Conservation (phyloP, 2,797 vertebrate genomes). For the Poeciliopsis presidionis region DNA sequence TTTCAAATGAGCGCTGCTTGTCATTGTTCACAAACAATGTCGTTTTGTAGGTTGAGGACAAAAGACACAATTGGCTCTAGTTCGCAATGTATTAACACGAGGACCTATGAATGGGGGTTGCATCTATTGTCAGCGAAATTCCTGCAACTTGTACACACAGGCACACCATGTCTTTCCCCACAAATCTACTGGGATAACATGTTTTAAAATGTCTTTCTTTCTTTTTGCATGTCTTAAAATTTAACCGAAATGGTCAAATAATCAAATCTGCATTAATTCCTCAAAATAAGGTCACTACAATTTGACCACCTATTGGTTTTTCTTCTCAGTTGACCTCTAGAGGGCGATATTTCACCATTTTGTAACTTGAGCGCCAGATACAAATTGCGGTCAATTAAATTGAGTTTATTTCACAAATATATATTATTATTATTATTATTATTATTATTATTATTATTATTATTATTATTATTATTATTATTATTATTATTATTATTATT, state of each 20-base stretch:
- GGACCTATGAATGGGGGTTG: conserved; percentile 6
- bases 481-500: not conserved
- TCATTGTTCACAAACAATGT: conserved; percentile 61
- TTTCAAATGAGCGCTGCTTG: conserved; percentile 27
- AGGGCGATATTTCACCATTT: conserved; percentile 35
- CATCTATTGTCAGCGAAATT: conserved; percentile 48
- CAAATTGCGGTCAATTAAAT: not conserved
- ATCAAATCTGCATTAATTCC: not conserved
- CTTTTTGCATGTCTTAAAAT: not conserved
- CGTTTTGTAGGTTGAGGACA: conserved; percentile 58
- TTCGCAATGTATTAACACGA: conserved; percentile 30
- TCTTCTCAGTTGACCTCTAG: conserved; percentile 41
- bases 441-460: not conserved
- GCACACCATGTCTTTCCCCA: not conserved
- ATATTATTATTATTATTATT: not conserved
- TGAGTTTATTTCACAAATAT: not conserved
- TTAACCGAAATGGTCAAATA: not conserved
- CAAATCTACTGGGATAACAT: no score
- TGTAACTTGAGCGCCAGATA: not conserved
- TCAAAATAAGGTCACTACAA: not conserved
- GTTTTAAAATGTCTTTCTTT: not conserved
- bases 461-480: not conserved
- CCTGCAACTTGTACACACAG: conserved; percentile 42
- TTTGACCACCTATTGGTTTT: conserved; percentile 38
- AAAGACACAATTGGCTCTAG: conserved; percentile 58